Percentiles rank a stretch among this genome's conserved stretches.
These are phyloP conservation scores for Chrysopa pallens DNA, from an alignment of 1,140 invertebrate genomes.

Conservation along the genomic window DNA sequence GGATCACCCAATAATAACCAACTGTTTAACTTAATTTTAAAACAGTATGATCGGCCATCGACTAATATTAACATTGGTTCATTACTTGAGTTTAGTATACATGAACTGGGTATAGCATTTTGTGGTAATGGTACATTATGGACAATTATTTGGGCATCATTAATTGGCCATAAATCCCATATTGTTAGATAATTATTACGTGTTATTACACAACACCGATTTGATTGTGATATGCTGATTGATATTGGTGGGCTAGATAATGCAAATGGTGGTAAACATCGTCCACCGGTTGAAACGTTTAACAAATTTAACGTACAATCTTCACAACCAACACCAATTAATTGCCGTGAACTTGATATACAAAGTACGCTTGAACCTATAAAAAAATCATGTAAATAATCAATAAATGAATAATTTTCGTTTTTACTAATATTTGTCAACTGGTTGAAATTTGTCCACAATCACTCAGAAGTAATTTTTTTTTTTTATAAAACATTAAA, in stretches of 20 bases:
- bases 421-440: no score
- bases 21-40: neutral
- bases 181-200: conserved; percentile 20
- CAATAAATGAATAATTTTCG: no score
- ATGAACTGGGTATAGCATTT: neutral
- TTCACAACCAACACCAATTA: conserved; percentile 19
- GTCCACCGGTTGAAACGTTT: conserved; percentile 16
- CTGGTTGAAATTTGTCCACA: no score
- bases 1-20: conserved; percentile 27
- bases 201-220: conserved; percentile 19
- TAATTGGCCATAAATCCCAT: conserved; percentile 14
- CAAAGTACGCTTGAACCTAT: conserved; percentile 18
- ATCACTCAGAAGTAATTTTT: no score
- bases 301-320: conserved; percentile 18
- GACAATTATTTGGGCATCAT: neutral
- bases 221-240: conserved; percentile 13
- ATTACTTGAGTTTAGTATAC: neutral
- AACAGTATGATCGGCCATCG: neutral
- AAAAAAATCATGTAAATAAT: no score
- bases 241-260: conserved; percentile 18
- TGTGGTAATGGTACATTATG: neutral
- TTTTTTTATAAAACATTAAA: no score
- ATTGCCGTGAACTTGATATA: conserved; percentile 13
- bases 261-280: conserved; percentile 14
- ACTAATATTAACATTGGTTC: neutral